Evolutionary conservation across 1,140 invertebrate species (phyloP).

Genomic region (Homalodisca vitripennis): DNA sequence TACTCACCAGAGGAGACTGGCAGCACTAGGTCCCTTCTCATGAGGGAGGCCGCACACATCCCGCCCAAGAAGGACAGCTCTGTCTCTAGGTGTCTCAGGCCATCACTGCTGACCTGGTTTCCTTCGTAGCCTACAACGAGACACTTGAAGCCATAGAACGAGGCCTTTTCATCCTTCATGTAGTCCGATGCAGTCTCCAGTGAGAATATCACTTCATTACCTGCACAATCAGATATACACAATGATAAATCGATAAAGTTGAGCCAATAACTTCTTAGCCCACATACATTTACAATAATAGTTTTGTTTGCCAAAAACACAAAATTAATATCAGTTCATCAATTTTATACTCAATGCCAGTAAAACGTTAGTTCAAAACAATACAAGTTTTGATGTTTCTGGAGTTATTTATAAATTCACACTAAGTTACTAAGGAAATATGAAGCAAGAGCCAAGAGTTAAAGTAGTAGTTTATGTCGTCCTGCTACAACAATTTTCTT

Average conservation of each 20-base stretch:
- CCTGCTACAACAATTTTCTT: too few species aligned
- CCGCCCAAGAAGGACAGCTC: constrained; percentile 89
- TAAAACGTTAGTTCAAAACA: too few species aligned
- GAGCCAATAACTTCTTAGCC: neutral
- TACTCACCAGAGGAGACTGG: constrained; percentile 62
- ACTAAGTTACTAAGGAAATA: too few species aligned
- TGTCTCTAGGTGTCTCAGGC: constrained; percentile 79
- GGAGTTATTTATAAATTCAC: too few species aligned
- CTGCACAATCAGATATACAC: constrained; percentile 48
- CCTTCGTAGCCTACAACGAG: constrained; percentile 91
- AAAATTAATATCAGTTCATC: neutral
- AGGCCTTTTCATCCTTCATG: constrained; percentile 84
- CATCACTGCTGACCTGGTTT: constrained; percentile 55
- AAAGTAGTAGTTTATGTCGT: too few species aligned
- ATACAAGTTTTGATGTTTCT: too few species aligned
- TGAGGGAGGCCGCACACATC: constrained; percentile 83
- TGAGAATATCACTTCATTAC: constrained; percentile 92
- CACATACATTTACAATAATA: neutral
- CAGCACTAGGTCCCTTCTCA: constrained; percentile 80
- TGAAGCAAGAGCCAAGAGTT: too few species aligned
- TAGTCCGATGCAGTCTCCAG: constrained; percentile 95
- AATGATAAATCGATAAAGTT: constrained; percentile 22
- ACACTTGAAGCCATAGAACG: constrained; percentile 89
- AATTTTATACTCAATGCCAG: too few species aligned
- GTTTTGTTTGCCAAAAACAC: neutral